phyloP scores from a whole-genome alignment of 2,888 invertebrate species.

The Oligia latruncula region DNA sequence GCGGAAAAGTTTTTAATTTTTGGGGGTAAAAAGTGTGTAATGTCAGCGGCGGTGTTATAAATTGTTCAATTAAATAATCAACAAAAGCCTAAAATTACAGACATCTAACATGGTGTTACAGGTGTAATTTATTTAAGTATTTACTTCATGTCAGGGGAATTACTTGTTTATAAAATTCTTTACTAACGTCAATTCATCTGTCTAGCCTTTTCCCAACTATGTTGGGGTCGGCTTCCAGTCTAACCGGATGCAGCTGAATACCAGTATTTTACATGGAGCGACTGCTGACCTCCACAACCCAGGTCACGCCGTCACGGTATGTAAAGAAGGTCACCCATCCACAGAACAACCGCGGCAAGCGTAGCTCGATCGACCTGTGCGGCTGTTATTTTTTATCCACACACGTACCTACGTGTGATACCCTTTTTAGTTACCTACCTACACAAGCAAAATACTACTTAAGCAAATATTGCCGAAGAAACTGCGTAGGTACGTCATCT shows the following conservation, averaged over 20 bases:
- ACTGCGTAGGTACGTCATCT: background rate
- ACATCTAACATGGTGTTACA: background rate
- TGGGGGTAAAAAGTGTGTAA: background rate
- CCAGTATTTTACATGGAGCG: too few species aligned
- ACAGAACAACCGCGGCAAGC: too few species aligned
- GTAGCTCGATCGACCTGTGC: too few species aligned
- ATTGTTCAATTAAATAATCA: conserved; percentile 22
- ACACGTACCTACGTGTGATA: too few species aligned
- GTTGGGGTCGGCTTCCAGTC: too few species aligned
- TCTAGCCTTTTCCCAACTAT: too few species aligned
- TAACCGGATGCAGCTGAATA: too few species aligned
- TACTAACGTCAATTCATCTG: background rate
- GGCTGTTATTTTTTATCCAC: too few species aligned
- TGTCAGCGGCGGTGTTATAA: background rate
- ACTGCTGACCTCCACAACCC: too few species aligned
- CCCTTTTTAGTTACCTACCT: too few species aligned
- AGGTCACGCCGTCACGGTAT: too few species aligned
- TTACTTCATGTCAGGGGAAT: background rate
- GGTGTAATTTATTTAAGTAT: background rate
- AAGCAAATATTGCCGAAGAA: background rate
- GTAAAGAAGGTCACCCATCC: too few species aligned
- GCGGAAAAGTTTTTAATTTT: conserved; percentile 17
- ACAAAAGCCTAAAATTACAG: background rate
- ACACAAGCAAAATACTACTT: background rate
- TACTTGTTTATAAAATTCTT: background rate